Conservation (phyloP, 2,888 invertebrate genomes). For the Notocelia uddmanniana region DNA sequence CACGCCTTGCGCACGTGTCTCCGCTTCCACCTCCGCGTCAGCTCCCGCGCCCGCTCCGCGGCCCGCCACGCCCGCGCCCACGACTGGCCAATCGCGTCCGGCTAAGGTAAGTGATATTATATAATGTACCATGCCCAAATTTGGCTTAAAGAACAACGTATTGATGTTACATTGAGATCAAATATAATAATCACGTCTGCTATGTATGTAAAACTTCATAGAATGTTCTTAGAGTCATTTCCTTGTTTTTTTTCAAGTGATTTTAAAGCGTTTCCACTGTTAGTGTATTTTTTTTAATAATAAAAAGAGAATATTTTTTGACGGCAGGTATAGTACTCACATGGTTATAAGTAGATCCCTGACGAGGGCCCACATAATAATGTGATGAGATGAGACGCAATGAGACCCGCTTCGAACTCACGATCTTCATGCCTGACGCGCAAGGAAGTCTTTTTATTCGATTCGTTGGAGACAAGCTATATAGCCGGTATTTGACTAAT, state of each 20-base stretch:
- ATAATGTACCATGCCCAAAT: not conserved
- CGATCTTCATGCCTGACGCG: not conserved
- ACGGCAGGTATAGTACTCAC: not conserved
- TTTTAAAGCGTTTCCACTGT: not conserved
- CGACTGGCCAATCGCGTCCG: constrained; percentile 51
- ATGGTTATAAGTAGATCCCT: not conserved
- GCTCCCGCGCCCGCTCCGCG: constrained; percentile 48
- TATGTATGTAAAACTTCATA: no score
- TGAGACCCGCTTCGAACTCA: not conserved
- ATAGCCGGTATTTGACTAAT: no score
- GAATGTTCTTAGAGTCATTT: no score
- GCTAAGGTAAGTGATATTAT: constrained; percentile 28
- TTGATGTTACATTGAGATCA: no score
- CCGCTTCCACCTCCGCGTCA: constrained; percentile 30
- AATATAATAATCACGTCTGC: no score
- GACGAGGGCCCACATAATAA: constrained; percentile 4
- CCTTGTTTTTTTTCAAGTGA: not conserved
- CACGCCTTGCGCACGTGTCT: constrained; percentile 52
- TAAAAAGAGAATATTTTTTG: not conserved
- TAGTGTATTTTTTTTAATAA: not conserved
- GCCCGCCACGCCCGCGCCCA: constrained; percentile 53
- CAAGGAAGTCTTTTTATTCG: not conserved
- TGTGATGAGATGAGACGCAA: not conserved
- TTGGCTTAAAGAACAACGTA: no score
- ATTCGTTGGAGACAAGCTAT: no score